Base-by-base conservation (phyloP, 30 jellyfish, hydroid and myxozoan species). In the Aurelia sp. region DNA sequence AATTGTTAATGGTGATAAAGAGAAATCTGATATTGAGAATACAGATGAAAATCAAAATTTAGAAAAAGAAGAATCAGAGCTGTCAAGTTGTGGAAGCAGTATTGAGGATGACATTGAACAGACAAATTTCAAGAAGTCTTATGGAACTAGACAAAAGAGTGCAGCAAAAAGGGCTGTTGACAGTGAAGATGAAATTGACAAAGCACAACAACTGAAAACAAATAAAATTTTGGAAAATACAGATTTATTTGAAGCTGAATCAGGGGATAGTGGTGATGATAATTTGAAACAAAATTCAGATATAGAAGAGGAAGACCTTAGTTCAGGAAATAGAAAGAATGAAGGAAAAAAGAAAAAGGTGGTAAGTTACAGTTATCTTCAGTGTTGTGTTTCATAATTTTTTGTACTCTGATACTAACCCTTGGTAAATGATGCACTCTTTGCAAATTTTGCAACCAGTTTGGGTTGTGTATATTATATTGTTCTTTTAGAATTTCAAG, bases 191-290 rank as follows among this genome's bases (percentile, higher is more conserved):
- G 82, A 80, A 16, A 30, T 10, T 44, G 90, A 80, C 13, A 55
- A 82, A 31, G 77, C 20, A 16, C 85, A 82, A 48, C 51, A 68
- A 31, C 21, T 22, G 35, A 73, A 82, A 18, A 68, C 92, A 41
- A 57, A 50, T 12, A 38, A 64, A 35, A 68, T 82, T 15, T 30
- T 68, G 13, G 72, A 51, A 19, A 68, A 80, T 48, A 64, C 59
- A 27, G 92, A 70, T 53, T 69, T 82, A 65, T 70, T 82, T 68
- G 92, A 82, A 68, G 92, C 85, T 15, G 92, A 68, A 33, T 55
- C 85, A 18, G 79, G 61, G 21, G 75, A 69, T 0, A 73, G 79
- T 50, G 73, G 33, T 64, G 70, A 71, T 33, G 63, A 55, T n/a
- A 55, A 67, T 67, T 44, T 44, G 55, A 44, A 44, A 44, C 55